Evolutionary conservation across 1,140 invertebrate genomes (phyloP), one percentile per base, ranked within the genome.

Genomic region (Drosophila ambigua): DNA sequence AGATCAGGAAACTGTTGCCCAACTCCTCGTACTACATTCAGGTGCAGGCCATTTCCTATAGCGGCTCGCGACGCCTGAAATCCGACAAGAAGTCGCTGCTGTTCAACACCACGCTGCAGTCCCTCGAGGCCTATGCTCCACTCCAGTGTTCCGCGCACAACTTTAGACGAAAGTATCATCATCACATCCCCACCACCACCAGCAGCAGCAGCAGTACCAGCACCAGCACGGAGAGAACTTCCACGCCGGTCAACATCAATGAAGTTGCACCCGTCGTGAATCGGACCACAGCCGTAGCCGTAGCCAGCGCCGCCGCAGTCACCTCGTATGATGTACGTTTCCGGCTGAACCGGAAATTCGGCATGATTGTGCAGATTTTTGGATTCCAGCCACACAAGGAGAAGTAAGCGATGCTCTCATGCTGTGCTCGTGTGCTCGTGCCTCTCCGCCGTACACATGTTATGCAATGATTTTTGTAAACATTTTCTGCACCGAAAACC

Each of bases 11-110:
- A 68, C 88, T 95, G 45, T 92, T 94, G 74, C 93, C 93, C 4
- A 94, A 94, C 73, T 95, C 94, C 2, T 93, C 94, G 84, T 96
- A 95, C 79, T 95, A 95, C 73, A 92, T 96, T 15, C 95, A 96
- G 93, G 94, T 96, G 2, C 95, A 95, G 88, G 95, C 94, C 5
- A 93, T 95, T 24, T 93, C 94, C 24, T 92, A 95, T 60, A 95
- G 93, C 75, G 95, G 95, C 2, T 92, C 93, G 15, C 93, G 94
- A n/a, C 93, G 94, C 62, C 88, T 95, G 13, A 93, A 94, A 48
- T 95, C 95, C 41, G 94, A 95, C 49, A 95, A 95, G 75, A 94
- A 93, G 0, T 94, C 94, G 11, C 92, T 95, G 55, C 93, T 95
- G 28, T 93, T 94, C 64, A 95, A 95, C 79, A 95, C 94, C 8